Evolutionary conservation across 1,140 invertebrate genomes (phyloP), one percentile per base, ranked within the genome.

Genomic region (Drosophila sulfurigaster): DNA sequence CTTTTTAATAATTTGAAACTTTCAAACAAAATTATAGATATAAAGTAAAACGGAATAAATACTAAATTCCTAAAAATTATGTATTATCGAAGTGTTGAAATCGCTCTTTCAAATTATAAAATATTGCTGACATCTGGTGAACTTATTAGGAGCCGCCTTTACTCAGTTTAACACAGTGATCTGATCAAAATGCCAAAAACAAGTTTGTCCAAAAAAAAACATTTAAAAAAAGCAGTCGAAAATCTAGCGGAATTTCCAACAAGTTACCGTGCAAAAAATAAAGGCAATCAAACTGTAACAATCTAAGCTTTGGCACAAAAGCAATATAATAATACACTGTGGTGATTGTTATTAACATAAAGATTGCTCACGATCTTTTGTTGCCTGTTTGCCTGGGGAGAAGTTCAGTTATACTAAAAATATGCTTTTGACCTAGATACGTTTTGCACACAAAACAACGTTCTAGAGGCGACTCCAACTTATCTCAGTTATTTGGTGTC

Each of bases 351-450:
- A 52, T 52, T 32, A 52, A 7, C 51, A 32, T 30, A 30, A 52
- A 15, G 45, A 49, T 20, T 15, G 10, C 1, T 11, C 15, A 28
- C 32, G 59, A 49, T 57, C 54, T 57, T n/a, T 38, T 15, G 32
- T 43, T 41, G 5, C 5, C 41, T 13, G 11, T 41, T 41, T 3
- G 11, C 8, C 38, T 41, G 11, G 32, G 32, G 32, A 38, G 35
- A 43, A 43, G 41, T 20, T 48, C 13, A 48, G 46, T 20, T 48
- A 48, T 8, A 25, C 20, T 25, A 25, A 20, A 15, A 8, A 3
- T n/a, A 25, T 52, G 25, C 25, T 41, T 41, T 11, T 69, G 66
- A 69, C 66, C 66, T n/a, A 62, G 35, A 41, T 69, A 52, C 10
- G 13, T 3, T 10, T 32, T 10, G 13, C 10, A 13, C 10, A 25